Percentiles rank a stretch among this genome's conserved stretches.
Evolutionary conservation across 2,797 vertebrate species (phyloP).

Genomic region (Tenualosa ilisha): DNA sequence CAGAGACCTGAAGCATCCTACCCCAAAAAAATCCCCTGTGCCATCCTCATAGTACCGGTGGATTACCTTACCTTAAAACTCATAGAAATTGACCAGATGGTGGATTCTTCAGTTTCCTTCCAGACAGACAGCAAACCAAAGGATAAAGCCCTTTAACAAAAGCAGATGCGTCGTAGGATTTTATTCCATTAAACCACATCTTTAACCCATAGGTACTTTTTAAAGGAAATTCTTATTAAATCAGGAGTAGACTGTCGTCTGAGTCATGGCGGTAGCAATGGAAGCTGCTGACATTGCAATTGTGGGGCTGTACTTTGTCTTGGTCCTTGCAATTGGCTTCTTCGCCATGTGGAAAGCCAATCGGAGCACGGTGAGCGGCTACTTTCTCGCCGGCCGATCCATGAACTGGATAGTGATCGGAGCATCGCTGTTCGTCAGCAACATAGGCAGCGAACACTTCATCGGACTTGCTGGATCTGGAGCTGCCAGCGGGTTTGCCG

Average conservation of each 20-base stretch:
- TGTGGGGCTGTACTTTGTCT: constrained; percentile 93
- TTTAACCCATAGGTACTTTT: neutral
- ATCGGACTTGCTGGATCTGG: constrained; percentile 98
- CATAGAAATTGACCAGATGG: constrained; percentile 65
- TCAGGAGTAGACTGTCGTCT: constrained; percentile 16
- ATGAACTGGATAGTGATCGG: constrained; percentile 96
- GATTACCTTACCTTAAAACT: constrained; percentile 76
- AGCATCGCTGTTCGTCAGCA: constrained; percentile 98
- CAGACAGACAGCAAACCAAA: constrained; percentile 95
- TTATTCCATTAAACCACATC: constrained; percentile 15
- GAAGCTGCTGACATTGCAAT: constrained; percentile 92
- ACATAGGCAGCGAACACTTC: constrained; percentile 99
- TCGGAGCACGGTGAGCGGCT: constrained; percentile 94
- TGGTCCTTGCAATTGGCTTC: constrained; percentile 92
- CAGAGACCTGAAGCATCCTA: constrained; percentile 79
- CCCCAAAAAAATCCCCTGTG: constrained; percentile 81
- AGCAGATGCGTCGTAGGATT: constrained; percentile 3
- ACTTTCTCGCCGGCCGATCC: constrained; percentile 96
- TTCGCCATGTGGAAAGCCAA: constrained; percentile 98
- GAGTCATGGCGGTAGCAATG: constrained; percentile 70
- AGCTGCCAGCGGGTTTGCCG: constrained; percentile 96
- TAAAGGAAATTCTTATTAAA: constrained; percentile 23
- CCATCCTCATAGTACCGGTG: constrained; percentile 84
- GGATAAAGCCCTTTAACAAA: constrained; percentile 70
- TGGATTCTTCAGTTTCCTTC: constrained; percentile 77